phyloP scores from a whole-genome alignment of 2,888 invertebrate genomes.

The Nephrotoma flavescens region DNA sequence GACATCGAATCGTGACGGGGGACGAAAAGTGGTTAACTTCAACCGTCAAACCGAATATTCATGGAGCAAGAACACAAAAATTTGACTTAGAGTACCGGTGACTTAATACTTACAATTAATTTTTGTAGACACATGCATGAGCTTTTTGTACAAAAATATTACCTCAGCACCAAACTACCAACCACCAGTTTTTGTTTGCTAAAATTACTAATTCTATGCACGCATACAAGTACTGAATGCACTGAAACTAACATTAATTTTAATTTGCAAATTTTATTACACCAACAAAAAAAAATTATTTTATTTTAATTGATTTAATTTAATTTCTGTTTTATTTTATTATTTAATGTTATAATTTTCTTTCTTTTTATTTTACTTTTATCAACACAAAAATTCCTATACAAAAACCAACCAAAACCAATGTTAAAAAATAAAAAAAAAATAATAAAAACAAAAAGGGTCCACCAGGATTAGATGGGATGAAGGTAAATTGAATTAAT shows the following conservation, averaged over 20 bases:
- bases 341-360: background rate
- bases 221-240: background rate
- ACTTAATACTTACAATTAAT: too few relatives aligned
- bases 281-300: background rate
- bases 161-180: background rate
- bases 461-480: conserved; percentile 85
- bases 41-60: too few relatives aligned
- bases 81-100: too few relatives aligned
- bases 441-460: conserved; percentile 42
- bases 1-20: too few relatives aligned
- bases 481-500: conserved; percentile 42
- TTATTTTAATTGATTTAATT: background rate
- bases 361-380: background rate
- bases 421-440: background rate
- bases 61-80: too few relatives aligned
- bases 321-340: background rate
- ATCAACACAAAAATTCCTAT: background rate
- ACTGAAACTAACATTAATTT: background rate
- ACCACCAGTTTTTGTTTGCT: background rate
- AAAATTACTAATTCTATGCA: background rate
- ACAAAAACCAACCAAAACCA: background rate
- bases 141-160: background rate
- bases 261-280: background rate
- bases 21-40: too few relatives aligned
- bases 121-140: too few relatives aligned